Evolutionary conservation across 2,113 vertebrate species (phyloP).

Genomic region (Grantiella picta): DNA sequence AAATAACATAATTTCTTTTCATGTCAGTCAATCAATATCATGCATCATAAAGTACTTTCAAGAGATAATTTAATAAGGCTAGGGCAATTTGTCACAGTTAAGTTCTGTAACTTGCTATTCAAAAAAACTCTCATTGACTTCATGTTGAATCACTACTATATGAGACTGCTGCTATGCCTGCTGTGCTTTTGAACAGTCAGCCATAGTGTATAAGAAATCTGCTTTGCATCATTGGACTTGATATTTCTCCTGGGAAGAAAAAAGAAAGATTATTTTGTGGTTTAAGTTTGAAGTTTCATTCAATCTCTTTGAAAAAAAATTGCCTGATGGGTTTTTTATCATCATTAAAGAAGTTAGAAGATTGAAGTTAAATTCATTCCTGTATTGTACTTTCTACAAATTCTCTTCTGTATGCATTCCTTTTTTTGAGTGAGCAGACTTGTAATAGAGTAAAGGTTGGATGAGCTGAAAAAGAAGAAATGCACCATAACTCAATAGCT

Average conservation of each 20-base stretch:
- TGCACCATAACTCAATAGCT: not conserved
- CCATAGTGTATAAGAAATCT: not conserved
- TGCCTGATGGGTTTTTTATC: not conserved
- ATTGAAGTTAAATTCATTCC: not conserved
- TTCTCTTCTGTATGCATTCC: not conserved
- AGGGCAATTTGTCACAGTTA: not conserved
- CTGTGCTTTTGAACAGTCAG: not conserved
- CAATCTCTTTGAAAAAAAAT: not conserved
- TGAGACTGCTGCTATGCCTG: not conserved
- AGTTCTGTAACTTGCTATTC: not conserved
- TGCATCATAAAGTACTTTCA: not conserved
- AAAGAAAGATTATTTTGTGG: not conserved
- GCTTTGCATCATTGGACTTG: not conserved
- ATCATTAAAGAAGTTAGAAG: not conserved
- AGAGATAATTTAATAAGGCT: not conserved
- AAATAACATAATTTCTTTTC: not conserved
- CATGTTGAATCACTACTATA: not conserved
- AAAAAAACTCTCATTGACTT: not conserved
- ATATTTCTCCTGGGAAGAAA: not conserved
- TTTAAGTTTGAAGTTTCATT: not conserved
- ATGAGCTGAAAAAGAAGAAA: not conserved
- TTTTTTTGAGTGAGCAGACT: not conserved
- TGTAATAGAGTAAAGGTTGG: not conserved
- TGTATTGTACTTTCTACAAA: not conserved
- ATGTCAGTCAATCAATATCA: not conserved